phyloP scores from a whole-genome alignment of 2,797 vertebrate genomes.

The Micrastur ruficollis region DNA sequence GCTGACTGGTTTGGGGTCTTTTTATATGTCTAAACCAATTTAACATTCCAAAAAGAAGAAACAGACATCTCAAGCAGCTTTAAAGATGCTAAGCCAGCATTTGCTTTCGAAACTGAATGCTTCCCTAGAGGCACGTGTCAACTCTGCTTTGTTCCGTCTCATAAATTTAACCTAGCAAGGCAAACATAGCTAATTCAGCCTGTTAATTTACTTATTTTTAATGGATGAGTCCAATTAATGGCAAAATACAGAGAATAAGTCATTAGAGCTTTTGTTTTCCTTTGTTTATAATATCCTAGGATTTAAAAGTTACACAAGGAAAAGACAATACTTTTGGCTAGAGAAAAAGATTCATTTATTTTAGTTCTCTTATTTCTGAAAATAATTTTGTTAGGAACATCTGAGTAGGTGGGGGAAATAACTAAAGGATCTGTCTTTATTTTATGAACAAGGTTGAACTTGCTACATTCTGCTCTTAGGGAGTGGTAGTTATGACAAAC shows the following conservation, averaged over 20 bases:
- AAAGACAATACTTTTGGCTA: not conserved
- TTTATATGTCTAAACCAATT: slow-evolving; percentile 27
- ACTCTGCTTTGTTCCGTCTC: slow-evolving; percentile 50
- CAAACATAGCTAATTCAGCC: slow-evolving; percentile 41
- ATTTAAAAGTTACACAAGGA: not conserved
- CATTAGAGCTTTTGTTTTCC: not conserved
- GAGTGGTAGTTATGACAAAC: not conserved
- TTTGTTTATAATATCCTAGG: not conserved
- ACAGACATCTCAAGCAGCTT: slow-evolving; percentile 37
- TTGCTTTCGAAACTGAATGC: slow-evolving; percentile 15
- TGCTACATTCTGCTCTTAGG: not conserved
- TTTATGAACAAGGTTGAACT: not conserved
- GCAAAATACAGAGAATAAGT: not conserved
- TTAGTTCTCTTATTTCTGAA: not conserved
- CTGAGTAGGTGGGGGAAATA: not conserved
- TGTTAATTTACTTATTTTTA: slow-evolving; percentile 3
- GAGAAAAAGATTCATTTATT: not conserved
- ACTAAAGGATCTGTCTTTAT: not conserved
- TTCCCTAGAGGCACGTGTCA: slow-evolving; percentile 13
- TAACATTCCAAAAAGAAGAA: slow-evolving; percentile 14
- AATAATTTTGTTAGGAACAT: not conserved
- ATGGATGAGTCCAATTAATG: not conserved
- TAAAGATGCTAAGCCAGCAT: slow-evolving; percentile 1
- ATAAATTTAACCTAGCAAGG: slow-evolving; percentile 37
- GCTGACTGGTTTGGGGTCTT: not conserved